Percentiles rank a stretch among this genome's conserved stretches.
These are phyloP conservation scores for Drosophila colorata DNA, from an alignment of 2,888 invertebrate species.

Conservation along the genomic window DNA sequence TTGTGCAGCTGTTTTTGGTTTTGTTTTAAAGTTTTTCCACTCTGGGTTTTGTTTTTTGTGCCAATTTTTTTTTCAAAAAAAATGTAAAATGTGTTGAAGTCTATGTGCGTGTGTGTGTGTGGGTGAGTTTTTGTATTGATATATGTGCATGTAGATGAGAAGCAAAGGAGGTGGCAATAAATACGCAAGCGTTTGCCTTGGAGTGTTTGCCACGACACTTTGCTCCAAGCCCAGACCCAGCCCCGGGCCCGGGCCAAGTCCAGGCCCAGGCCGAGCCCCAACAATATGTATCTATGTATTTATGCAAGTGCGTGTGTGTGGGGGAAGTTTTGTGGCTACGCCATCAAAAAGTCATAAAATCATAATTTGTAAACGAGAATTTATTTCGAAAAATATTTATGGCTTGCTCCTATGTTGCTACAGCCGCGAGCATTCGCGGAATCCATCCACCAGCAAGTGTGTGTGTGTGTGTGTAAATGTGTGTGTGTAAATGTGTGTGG, in stretches of 20 bases:
- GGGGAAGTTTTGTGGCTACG: constrained; percentile 61
- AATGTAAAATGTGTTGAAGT: constrained; percentile 51
- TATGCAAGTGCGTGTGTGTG: constrained; percentile 24
- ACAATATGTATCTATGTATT: constrained; percentile 24
- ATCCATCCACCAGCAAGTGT: constrained; percentile 36
- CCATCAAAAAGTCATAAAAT: constrained; percentile 83
- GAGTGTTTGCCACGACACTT: constrained; percentile 65
- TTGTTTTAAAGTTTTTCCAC: constrained; percentile 24
- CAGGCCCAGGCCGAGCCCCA: no score
- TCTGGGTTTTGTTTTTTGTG: constrained; percentile 44
- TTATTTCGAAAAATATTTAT: constrained; percentile 82
- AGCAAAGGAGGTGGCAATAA: constrained; percentile 62
- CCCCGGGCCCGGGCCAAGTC: no score
- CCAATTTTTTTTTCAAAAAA: constrained; percentile 47
- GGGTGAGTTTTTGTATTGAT: constrained; percentile 34
- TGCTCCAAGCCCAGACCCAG: constrained; percentile 10
- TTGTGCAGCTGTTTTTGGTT: constrained; percentile 14
- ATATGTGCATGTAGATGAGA: constrained; percentile 21
- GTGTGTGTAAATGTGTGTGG: constrained; percentile 9
- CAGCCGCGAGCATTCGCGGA: constrained; percentile 57
- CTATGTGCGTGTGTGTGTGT: constrained; percentile 18
- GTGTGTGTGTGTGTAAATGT: constrained; percentile 1
- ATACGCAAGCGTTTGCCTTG: constrained; percentile 61
- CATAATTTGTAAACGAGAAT: constrained; percentile 83
- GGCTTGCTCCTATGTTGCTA: constrained; percentile 56